These are phyloP conservation scores for Garrulus glandarius DNA, from an alignment of 2,797 vertebrate species.

Conservation along the genomic window DNA sequence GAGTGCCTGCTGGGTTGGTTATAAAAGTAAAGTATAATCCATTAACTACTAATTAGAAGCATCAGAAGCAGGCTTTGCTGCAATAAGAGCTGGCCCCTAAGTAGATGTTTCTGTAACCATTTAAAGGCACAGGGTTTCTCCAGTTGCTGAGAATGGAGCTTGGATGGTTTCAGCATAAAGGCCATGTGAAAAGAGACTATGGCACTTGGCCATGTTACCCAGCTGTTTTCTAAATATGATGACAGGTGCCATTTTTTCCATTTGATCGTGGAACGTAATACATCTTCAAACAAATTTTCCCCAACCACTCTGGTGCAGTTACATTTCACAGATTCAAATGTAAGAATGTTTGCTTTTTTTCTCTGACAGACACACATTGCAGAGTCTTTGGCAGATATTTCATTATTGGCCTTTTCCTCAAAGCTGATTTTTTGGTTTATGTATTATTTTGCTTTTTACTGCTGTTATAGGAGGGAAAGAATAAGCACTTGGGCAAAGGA, in stretches of 20 bases:
- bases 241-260: constrained; percentile 81
- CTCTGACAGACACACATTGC: not conserved
- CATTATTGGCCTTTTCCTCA: not conserved
- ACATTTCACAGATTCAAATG: constrained; percentile 66
- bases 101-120: constrained; percentile 61
- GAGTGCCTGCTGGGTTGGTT: constrained; percentile 45
- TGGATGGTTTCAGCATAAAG: constrained; percentile 70
- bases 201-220: constrained; percentile 74
- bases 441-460: not conserved
- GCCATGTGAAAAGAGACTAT: constrained; percentile 67
- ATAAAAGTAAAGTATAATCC: constrained; percentile 61
- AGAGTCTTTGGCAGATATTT: constrained; percentile 16
- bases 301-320: constrained; percentile 62
- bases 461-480: not conserved
- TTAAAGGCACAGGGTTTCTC: constrained; percentile 69
- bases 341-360: not conserved
- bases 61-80: constrained; percentile 66
- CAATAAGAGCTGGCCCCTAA: constrained; percentile 61
- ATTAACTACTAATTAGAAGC: constrained; percentile 70
- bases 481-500: not conserved
- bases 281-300: constrained; percentile 80
- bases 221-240: constrained; percentile 77
- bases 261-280: constrained; percentile 82
- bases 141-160: constrained; percentile 65
- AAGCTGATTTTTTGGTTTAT: not conserved